Evolutionary conservation across 2,113 vertebrate genomes (phyloP), one percentile per base, ranked within the genome.

Genomic region (Thunnus maccoyii): DNA sequence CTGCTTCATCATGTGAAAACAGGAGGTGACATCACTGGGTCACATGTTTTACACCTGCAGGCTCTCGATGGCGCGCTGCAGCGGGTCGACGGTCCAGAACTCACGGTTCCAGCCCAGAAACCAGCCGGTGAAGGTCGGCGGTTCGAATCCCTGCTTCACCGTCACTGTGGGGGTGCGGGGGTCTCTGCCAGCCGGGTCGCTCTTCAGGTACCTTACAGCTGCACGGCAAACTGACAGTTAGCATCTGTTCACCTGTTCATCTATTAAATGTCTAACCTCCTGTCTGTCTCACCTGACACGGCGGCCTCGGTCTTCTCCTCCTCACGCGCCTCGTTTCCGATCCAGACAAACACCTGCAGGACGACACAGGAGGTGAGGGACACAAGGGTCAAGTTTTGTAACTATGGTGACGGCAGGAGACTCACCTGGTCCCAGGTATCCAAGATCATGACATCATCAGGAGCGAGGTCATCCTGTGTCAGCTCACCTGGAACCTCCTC

Each of bases 401-500:
- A 66, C 25, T 22, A 52, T 15, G 10, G 20, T 12, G 7, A 20
- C 0, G 27, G 36, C 16, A 51, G 14, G 3, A 56, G 5, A 25
- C 79, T 44, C 84, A 98, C 97, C 95, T 99, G 96, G 82, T 98
- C 96, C 96, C 96, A 98, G 0, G 95, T 96, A 78, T 99, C 97
- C 44, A 99, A 90, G 60, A 99, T 93, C 98, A 99, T 98, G 65
- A 98, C 95, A 0, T 99, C 98, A 91, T 99, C 97, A 1, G 95
- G 94, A 11, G 96, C 97, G 14, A 99, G 92, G 85, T 99, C 97
- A 4, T 97, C 97, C 89, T 99, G 97, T 32, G 85, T 96, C 80
- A 97, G 93, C 76, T 99, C 97, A 1, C 97, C 97, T 2, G 97
- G 97, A 32, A 98, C 96, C 79, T 97, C 97, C 78, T 99, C 97